These are phyloP conservation scores for Irena cyanogastra DNA, from an alignment of 2,113 vertebrate species.

Conservation along the genomic window DNA sequence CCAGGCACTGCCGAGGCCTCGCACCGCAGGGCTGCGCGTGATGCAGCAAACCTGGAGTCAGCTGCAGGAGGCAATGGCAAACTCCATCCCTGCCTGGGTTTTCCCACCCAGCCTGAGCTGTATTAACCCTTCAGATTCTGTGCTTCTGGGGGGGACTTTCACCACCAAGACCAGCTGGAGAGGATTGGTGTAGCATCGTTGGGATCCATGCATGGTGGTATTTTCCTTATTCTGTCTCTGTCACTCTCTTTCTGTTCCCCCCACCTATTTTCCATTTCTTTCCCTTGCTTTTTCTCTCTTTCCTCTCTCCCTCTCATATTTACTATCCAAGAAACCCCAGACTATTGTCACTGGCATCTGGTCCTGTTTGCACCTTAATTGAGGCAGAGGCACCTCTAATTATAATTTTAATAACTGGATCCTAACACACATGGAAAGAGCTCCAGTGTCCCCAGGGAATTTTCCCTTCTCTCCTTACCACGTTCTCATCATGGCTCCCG, in stretches of 20 bases:
- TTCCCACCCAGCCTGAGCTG: background rate
- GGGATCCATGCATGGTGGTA: accelerated
- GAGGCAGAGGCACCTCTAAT: background rate
- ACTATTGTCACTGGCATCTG: background rate
- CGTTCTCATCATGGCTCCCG: slow-evolving; percentile 89
- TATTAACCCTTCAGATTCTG: accelerated
- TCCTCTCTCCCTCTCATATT: background rate
- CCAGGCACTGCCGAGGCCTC: background rate
- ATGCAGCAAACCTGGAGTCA: accelerated
- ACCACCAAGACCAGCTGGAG: background rate
- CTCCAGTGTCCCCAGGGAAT: background rate
- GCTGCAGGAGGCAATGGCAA: accelerated
- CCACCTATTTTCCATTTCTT: background rate
- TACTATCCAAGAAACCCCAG: background rate
- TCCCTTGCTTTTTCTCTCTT: background rate
- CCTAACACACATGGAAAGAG: background rate
- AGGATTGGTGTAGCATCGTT: accelerated
- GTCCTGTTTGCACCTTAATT: accelerated
- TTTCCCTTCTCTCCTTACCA: slow-evolving; percentile 75
- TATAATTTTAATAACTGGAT: background rate
- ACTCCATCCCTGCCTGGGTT: background rate
- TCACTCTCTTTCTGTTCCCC: background rate
- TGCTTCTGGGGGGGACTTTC: background rate
- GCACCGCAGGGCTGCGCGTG: accelerated
- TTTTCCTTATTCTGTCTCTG: background rate